A percentile compares a stretch with the other conserved stretches of the same genome.
These are phyloP conservation scores for Xenopus laevis DNA, from an alignment of 2,113 vertebrate genomes.

Conservation along the genomic window DNA sequence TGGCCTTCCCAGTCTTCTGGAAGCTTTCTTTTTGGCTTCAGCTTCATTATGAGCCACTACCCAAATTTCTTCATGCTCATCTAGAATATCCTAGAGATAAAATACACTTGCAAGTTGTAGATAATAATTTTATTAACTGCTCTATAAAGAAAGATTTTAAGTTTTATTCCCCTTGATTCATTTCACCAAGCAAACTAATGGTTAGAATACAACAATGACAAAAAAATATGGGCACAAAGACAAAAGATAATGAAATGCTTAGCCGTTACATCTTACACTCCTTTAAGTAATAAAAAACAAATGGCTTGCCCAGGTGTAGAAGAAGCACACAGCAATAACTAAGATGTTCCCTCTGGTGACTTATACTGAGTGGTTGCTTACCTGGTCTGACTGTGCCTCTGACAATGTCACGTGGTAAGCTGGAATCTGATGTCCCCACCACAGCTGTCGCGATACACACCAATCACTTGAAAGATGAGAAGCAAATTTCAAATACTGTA, in stretches of 20 bases:
- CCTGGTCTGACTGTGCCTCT: conserved; percentile 49
- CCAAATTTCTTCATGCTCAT: conserved; percentile 59
- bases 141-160: background rate
- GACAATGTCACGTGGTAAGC: conserved; percentile 65
- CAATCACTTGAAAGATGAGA: conserved; percentile 63
- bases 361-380: conserved; percentile 23
- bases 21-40: conserved; percentile 71
- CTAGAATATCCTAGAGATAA: conserved; percentile 47
- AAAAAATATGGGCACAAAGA: no score
- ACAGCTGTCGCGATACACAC: conserved; percentile 77
- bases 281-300: background rate
- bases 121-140: background rate
- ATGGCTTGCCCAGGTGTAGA: no score
- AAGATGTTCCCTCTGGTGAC: no score
- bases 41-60: conserved; percentile 71
- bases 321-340: background rate
- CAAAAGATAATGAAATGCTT: no score
- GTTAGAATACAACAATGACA: no score
- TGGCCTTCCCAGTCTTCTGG: conserved; percentile 61
- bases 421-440: conserved; percentile 79
- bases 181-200: no score
- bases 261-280: no score
- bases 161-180: no score
- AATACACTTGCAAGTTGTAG: background rate
- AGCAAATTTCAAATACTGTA: background rate